Conservation (phyloP, 2,113 vertebrate genomes). For the Hydropotes inermis region DNA sequence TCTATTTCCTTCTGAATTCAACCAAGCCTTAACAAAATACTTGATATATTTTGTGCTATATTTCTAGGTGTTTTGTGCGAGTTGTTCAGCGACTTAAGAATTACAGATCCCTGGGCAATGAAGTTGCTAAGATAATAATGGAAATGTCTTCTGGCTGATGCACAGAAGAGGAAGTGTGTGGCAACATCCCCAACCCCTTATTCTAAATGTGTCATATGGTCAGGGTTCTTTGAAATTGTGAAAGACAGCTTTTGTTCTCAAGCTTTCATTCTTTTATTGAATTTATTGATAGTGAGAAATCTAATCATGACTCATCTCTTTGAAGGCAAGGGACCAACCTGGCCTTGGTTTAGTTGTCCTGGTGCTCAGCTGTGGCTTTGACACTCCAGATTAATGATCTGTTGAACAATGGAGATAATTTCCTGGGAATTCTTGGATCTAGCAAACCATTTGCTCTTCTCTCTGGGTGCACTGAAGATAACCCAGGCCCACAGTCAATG, state of each 20-base stretch:
- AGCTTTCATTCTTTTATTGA: neutral
- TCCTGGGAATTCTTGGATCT: neutral
- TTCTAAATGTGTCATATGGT: neutral
- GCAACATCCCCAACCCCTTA: neutral
- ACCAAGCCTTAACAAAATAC: neutral
- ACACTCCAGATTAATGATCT: slow-evolving; percentile 30
- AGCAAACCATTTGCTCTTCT: neutral
- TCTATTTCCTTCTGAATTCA: neutral
- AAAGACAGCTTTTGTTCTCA: slow-evolving; percentile 3
- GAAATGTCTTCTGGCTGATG: neutral
- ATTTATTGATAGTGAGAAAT: neutral
- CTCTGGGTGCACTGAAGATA: neutral
- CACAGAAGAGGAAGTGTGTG: neutral
- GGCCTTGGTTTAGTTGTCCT: neutral
- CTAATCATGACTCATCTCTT: neutral
- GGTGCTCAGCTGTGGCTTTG: neutral
- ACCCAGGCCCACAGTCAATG: neutral
- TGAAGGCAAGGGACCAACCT: neutral
- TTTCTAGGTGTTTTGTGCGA: neutral
- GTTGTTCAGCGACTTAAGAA: neutral
- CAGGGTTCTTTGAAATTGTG: neutral
- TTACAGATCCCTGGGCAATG: neutral
- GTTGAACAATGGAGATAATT: neutral
- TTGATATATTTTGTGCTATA: neutral
- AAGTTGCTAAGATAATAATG: neutral